These are phyloP conservation scores for Picus viridis DNA, from an alignment of 2,797 vertebrate species.

Conservation along the genomic window DNA sequence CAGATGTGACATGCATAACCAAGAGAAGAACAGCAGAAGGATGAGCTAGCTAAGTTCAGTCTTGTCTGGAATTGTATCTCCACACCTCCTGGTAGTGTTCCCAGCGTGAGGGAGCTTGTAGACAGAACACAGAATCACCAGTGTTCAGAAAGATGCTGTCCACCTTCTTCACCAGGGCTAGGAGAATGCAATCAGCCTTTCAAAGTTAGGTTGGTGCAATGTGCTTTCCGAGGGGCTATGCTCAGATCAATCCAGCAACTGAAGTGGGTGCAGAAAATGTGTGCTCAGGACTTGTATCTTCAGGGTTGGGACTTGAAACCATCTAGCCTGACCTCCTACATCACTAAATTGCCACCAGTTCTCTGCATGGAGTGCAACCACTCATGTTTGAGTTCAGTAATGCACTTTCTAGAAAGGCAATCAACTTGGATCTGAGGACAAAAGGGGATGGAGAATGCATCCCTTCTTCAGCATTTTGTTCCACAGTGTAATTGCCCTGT, in stretches of 20 bases:
- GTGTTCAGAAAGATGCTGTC: not conserved
- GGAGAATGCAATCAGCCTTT: not conserved
- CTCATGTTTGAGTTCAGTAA: not conserved
- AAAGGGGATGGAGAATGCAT: not conserved
- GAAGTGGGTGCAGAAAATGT: not conserved
- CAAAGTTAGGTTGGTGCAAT: not conserved
- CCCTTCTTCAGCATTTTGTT: constrained; percentile 14
- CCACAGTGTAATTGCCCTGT: not conserved
- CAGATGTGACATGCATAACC: not conserved
- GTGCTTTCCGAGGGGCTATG: not conserved
- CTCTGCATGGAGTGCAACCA: not conserved
- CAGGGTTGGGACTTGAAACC: not conserved
- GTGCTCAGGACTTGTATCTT: not conserved
- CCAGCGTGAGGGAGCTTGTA: not conserved
- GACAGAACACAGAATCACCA: not conserved
- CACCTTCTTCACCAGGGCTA: not conserved
- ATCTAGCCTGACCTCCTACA: not conserved
- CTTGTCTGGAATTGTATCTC: not conserved
- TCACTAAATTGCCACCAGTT: not conserved
- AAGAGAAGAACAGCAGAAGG: not conserved
- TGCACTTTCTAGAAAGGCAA: not conserved
- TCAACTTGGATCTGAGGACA: not conserved
- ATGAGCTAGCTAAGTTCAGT: not conserved
- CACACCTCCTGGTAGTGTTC: not conserved
- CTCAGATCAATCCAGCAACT: not conserved